phyloP scores from a whole-genome alignment of 2,888 invertebrate species.

The Nemotelus nigrinus region DNA sequence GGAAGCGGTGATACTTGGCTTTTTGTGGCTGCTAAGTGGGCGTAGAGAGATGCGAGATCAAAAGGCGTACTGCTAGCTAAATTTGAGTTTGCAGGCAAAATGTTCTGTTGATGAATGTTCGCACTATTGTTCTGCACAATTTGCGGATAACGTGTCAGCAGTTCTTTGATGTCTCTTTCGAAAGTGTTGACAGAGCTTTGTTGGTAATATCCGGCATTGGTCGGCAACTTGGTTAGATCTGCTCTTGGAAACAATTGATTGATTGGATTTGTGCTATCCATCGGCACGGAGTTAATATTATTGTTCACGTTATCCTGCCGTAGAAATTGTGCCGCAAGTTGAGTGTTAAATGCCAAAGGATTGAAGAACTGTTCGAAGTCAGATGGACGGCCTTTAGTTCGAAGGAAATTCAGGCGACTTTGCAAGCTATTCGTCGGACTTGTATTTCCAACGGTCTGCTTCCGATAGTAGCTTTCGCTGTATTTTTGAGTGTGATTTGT shows the following conservation, averaged over 20 bases:
- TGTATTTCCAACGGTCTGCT: neutral
- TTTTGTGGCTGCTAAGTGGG: slow-evolving; percentile 1
- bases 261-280: neutral
- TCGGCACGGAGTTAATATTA: neutral
- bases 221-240: neutral
- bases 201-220: slow-evolving; percentile 8
- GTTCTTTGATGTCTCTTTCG: slow-evolving; percentile 29
- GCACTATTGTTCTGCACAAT: slow-evolving; percentile 15
- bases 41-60: slow-evolving; percentile 8
- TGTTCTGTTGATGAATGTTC: neutral
- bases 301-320: slow-evolving; percentile 7
- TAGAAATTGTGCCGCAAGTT: slow-evolving; percentile 21
- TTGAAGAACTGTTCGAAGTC: slow-evolving; percentile 37
- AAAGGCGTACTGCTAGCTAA: neutral
- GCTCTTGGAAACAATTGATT: slow-evolving; percentile 15
- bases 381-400: slow-evolving; percentile 29
- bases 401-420: slow-evolving; percentile 34
- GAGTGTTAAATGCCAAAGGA: slow-evolving; percentile 29
- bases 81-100: slow-evolving; percentile 1
- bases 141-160: slow-evolving; percentile 19
- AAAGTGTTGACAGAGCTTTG: slow-evolving; percentile 9
- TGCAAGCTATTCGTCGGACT: slow-evolving; percentile 16
- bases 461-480: neutral
- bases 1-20: neutral
- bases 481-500: slow-evolving; percentile 20